Evolutionary conservation across 2,888 invertebrate genomes (phyloP), one percentile per base, ranked within the genome.

Genomic region (Ligdia adustata): DNA sequence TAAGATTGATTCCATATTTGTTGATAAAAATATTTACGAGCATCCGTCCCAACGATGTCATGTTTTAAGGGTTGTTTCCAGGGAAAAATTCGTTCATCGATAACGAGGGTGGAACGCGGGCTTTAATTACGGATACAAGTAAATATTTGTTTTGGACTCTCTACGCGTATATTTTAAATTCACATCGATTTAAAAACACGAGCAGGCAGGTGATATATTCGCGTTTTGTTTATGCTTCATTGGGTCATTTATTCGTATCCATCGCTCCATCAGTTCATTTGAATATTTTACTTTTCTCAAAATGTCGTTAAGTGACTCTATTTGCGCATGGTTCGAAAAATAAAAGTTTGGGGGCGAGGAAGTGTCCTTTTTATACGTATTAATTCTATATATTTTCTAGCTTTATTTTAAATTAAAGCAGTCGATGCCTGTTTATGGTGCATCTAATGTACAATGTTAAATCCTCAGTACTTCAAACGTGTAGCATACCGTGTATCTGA

Each of bases 111-210:
- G 26, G 4, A 35, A 26, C 37, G 35, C 15, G 24, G 27, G 28
- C 35, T 50, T 45, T 48, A 52, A 52, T 52, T 40, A 40, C 31
- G 37, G 27, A 24, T 42, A 13, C 14, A 37, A 26, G 13, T 9
- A 47, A 55, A 43, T 47, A 47, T 43, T 55, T 47, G 16, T 9
- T 15, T 20, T 12, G 9, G 27, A 12, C 39, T 28, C 18, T 31
- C 29, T 24, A 24, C 28, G 37, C 24, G 28, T 34, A 28, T 47
- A 29, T 34, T 44, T 44, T 39, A 26, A 37, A 42, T 42, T 42
- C 38, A 37, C 31, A 32, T 48, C 38, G 31, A 33, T 48, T 42
- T 38, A 26, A 31, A 47, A 29, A 29, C 24, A 22, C 9, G 33
- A 9, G 20, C 12, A 26, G 15, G 11, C n/a, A n/a, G n/a, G n/a